Evolutionary conservation across 2,888 invertebrate genomes (phyloP).

Genomic region (Malthinus seriepunctatus): DNA sequence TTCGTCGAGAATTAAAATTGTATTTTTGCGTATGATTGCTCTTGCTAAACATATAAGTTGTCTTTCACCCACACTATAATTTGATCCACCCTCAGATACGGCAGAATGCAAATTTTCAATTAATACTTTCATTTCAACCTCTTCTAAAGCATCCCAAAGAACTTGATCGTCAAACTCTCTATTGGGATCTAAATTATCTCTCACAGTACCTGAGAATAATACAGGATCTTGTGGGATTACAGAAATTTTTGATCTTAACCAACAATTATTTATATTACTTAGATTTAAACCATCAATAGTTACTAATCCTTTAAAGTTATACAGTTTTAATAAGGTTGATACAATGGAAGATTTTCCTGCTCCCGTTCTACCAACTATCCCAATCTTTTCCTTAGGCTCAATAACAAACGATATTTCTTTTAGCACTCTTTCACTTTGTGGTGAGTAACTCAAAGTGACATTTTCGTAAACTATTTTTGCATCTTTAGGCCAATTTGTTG

Average conservation of each 20-base stretch:
- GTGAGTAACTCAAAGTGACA: slow-evolving; percentile 72
- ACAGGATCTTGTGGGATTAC: slow-evolving; percentile 88
- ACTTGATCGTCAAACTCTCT: slow-evolving; percentile 73
- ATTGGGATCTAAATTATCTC: slow-evolving; percentile 88
- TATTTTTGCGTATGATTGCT: slow-evolving; percentile 56
- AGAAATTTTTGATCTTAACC: slow-evolving; percentile 73
- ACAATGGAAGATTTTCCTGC: slow-evolving; percentile 80
- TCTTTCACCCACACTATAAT: slow-evolving; percentile 56
- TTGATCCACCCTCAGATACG: slow-evolving; percentile 67
- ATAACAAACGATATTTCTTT: slow-evolving; percentile 69
- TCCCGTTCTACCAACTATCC: slow-evolving; percentile 80
- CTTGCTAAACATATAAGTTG: slow-evolving; percentile 71
- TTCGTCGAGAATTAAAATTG: slow-evolving; percentile 59
- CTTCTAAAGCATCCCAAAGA: slow-evolving; percentile 81
- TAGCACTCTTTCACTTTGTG: slow-evolving; percentile 71
- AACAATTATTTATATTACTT: slow-evolving; percentile 68
- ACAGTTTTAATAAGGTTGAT: slow-evolving; percentile 77
- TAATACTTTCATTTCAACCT: slow-evolving; percentile 73
- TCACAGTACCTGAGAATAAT: slow-evolving; percentile 81
- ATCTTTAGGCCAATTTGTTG: slow-evolving; percentile 70
- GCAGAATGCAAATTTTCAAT: slow-evolving; percentile 67
- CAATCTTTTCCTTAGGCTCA: slow-evolving; percentile 70
- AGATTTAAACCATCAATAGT: slow-evolving; percentile 79
- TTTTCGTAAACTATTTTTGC: slow-evolving; percentile 70
- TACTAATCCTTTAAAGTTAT: slow-evolving; percentile 75